Evolutionary conservation across 2,888 invertebrate genomes (phyloP).

Genomic region (Tinea semifulvella): DNA sequence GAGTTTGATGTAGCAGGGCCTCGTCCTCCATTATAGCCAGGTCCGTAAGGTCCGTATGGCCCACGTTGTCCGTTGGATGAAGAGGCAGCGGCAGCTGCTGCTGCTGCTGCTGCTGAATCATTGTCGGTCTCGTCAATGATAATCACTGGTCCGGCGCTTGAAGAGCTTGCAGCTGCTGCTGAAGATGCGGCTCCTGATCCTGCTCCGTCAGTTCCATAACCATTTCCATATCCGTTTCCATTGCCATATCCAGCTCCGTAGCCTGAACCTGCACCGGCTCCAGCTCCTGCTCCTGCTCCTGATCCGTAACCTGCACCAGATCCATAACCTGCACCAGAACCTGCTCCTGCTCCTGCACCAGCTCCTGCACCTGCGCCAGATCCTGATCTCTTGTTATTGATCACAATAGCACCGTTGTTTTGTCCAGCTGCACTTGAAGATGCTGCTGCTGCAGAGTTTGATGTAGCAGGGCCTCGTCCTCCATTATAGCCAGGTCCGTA

Average conservation of each 20-base stretch:
- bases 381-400: not conserved
- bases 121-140: not conserved
- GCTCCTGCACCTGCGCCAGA: conserved; percentile 1
- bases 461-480: conserved; percentile 11
- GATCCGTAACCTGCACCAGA: not conserved
- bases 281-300: conserved; percentile 2
- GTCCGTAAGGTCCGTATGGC: not conserved
- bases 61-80: not conserved
- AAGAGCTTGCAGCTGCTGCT: not conserved
- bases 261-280: conserved; percentile 7
- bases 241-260: not conserved
- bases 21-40: not conserved
- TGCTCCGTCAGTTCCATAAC: not conserved
- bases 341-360: conserved; percentile 13
- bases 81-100: not conserved
- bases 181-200: not conserved
- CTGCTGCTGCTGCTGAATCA: not conserved
- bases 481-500: not conserved
- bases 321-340: conserved; percentile 22
- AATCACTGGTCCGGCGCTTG: not conserved
- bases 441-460: conserved; percentile 1
- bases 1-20: conserved; percentile 11
- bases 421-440: not conserved
- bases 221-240: not conserved
- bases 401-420: not conserved